These are phyloP conservation scores for Todiramphus saurophagus DNA, from an alignment of 2,113 vertebrate genomes.

Conservation along the genomic window DNA sequence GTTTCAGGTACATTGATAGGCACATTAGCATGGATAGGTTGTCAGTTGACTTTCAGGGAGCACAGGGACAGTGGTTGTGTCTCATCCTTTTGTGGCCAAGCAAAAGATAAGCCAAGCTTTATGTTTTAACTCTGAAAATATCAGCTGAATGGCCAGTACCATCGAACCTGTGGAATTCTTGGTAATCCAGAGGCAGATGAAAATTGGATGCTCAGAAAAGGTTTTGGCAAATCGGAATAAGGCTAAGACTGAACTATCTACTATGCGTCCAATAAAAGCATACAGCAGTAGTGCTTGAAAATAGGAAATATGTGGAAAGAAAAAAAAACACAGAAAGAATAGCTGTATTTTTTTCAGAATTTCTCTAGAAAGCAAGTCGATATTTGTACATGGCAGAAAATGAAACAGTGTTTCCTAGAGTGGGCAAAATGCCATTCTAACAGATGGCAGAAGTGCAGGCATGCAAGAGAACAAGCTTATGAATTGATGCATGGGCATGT, in stretches of 20 bases:
- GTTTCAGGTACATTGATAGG: neutral
- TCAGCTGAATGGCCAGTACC: neutral
- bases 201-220: neutral
- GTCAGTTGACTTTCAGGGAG: neutral
- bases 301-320: neutral
- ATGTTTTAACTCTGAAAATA: neutral
- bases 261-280: neutral
- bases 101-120: neutral
- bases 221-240: neutral
- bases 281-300: neutral
- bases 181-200: neutral
- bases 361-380: neutral
- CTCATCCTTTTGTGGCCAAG: neutral
- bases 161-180: neutral
- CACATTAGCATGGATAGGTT: neutral
- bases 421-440: slow-evolving; percentile 29
- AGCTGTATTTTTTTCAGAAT: neutral
- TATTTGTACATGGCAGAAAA: neutral
- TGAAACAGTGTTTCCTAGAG: neutral
- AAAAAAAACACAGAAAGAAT: neutral
- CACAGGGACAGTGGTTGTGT: neutral
- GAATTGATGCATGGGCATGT: neutral
- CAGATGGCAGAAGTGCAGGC: slow-evolving; percentile 39
- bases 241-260: neutral
- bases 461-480: slow-evolving; percentile 47